phyloP scores from a whole-genome alignment of 1,140 invertebrate species.

The Hylaeus anthracinus region DNA sequence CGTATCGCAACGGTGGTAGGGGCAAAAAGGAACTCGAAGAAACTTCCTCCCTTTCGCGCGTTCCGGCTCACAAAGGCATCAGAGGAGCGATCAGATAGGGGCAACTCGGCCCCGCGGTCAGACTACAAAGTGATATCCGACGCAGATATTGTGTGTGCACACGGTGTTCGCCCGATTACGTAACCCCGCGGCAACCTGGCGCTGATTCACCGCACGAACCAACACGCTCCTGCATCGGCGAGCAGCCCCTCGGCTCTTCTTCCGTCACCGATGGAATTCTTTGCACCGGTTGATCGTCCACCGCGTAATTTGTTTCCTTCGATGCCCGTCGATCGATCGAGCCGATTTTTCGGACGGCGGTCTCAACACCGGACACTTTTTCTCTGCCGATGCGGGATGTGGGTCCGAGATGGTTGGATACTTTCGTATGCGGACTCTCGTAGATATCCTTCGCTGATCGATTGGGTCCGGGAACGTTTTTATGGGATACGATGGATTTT shows the following conservation, averaged over 20 bases:
- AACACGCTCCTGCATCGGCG: background rate
- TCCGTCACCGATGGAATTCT: background rate
- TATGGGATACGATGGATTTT: too few species aligned
- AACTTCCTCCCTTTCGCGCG: conserved; percentile 57
- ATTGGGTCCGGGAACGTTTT: too few species aligned
- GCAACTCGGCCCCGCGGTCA: conserved; percentile 64
- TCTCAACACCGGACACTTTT: too few species aligned
- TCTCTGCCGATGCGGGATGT: background rate
- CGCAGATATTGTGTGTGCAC: conserved; percentile 67
- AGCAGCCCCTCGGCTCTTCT: background rate
- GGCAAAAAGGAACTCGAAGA: conserved; percentile 52
- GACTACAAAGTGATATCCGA: conserved; percentile 77
- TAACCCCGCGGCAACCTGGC: conserved; percentile 57
- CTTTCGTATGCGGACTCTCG: background rate
- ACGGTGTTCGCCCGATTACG: conserved; percentile 69
- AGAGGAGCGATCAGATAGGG: conserved; percentile 69
- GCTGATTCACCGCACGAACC: conserved; percentile 63
- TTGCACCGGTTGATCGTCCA: background rate
- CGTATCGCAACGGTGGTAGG: background rate
- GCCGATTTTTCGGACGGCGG: too few species aligned
- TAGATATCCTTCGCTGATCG: too few species aligned
- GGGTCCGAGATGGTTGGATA: too few species aligned
- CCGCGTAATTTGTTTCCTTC: conserved; percentile 1
- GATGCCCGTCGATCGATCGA: background rate
- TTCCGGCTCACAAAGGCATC: conserved; percentile 67